Evolutionary conservation across 2,113 vertebrate species (phyloP).

Genomic region (Apteryx owenii): DNA sequence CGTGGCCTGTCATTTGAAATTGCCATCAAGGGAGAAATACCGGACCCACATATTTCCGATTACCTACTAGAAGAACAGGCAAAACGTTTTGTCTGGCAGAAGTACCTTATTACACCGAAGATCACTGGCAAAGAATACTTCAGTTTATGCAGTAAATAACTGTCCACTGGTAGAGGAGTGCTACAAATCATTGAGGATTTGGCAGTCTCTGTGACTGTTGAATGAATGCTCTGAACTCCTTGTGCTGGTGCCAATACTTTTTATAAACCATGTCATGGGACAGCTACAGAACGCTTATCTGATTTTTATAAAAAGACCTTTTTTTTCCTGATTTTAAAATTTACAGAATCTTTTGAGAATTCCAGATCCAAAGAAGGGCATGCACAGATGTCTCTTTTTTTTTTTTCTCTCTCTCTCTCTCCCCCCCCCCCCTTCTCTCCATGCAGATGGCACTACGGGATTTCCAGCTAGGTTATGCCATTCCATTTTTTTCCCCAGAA

Average conservation of each 20-base stretch:
- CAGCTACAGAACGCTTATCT: not conserved
- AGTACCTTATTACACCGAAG: not conserved
- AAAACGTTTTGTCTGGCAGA: not conserved
- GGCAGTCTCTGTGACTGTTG: not conserved
- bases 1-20: not conserved
- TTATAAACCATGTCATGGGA: constrained; percentile 7
- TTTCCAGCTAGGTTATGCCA: constrained; percentile 28
- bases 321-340: constrained; percentile 8
- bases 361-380: constrained; percentile 38
- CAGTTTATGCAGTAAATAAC: constrained; percentile 4
- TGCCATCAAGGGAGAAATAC: not conserved
- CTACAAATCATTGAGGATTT: not conserved
- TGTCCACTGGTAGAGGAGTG: not conserved
- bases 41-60: not conserved
- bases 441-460: not conserved
- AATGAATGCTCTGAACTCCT: constrained; percentile 17
- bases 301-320: not conserved
- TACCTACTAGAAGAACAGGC: not conserved
- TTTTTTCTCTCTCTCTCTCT: not conserved
- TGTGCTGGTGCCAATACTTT: constrained; percentile 41
- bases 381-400: not conserved
- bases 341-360: constrained; percentile 28
- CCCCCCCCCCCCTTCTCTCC: not conserved
- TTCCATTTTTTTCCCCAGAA: not conserved
- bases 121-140: not conserved